These are phyloP conservation scores for Ceyx margarethae DNA, from an alignment of 2,113 vertebrate genomes.

Conservation along the genomic window DNA sequence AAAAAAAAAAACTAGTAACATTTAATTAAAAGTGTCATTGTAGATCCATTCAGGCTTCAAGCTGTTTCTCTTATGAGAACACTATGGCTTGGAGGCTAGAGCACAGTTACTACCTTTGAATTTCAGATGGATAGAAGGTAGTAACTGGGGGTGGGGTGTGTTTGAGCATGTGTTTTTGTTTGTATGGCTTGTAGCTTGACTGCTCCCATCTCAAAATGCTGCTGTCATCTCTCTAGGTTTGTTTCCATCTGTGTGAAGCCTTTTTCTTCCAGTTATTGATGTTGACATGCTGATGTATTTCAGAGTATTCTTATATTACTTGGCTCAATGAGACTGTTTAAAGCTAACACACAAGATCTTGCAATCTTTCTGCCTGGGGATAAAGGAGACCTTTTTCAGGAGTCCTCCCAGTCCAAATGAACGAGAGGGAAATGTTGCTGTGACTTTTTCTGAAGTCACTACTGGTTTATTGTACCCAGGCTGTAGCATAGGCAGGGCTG, in stretches of 20 bases:
- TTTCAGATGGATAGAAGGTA: not conserved
- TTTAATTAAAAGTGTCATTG: not conserved
- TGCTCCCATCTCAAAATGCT: not conserved
- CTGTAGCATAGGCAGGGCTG: not conserved
- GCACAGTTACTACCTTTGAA: not conserved
- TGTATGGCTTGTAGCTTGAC: not conserved
- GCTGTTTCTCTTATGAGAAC: not conserved
- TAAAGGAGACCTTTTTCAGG: conserved; percentile 15
- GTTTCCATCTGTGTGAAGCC: not conserved
- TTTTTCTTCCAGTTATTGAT: not conserved
- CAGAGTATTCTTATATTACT: not conserved
- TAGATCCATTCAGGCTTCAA: not conserved
- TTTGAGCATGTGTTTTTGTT: not conserved
- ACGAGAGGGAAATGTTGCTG: not conserved
- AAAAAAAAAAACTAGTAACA: not conserved
- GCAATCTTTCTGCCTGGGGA: not conserved
- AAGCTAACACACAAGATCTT: not conserved
- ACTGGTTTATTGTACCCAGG: not conserved
- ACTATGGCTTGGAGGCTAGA: not conserved
- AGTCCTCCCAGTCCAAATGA: not conserved
- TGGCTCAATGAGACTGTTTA: not conserved
- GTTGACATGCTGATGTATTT: not conserved
- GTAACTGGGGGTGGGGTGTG: not conserved
- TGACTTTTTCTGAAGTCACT: not conserved
- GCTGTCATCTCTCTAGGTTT: not conserved